phyloP scores from a whole-genome alignment of 1,140 invertebrate genomes.

The Macrotrachela quadricornifera region DNA sequence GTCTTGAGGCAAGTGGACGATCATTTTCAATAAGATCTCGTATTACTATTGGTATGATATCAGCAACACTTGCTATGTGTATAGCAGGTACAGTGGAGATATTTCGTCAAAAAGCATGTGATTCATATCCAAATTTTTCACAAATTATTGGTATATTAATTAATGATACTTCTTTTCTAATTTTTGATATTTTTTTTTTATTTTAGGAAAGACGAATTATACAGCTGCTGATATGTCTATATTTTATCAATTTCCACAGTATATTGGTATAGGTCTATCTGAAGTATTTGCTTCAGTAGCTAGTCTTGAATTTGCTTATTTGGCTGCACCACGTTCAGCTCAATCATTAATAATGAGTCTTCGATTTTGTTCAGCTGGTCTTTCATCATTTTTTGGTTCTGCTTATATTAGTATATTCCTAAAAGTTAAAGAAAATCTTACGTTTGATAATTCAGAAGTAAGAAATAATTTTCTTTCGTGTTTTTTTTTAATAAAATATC shows the following conservation, averaged over 20 bases:
- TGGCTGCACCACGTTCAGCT: constrained; percentile 32
- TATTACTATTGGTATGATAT: constrained; percentile 2
- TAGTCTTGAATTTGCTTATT: constrained; percentile 35
- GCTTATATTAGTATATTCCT: too few species aligned
- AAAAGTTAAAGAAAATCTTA: too few species aligned
- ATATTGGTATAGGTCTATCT: constrained; percentile 24
- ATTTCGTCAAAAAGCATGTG: background rate
- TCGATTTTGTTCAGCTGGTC: too few species aligned
- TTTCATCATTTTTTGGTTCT: too few species aligned
- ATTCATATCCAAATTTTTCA: background rate
- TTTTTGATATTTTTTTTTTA: constrained; percentile 10
- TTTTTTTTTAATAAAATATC: too few species aligned
- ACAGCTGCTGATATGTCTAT: constrained; percentile 24
- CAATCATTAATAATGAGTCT: constrained; percentile 36
- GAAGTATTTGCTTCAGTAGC: constrained; percentile 23
- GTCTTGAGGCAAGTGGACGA: too few species aligned
- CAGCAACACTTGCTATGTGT: background rate
- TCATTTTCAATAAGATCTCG: background rate
- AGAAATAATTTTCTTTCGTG: too few species aligned
- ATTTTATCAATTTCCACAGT: constrained; percentile 29
- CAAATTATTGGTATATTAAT: background rate
- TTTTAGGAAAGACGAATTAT: constrained; percentile 22
- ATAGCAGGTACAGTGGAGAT: background rate
- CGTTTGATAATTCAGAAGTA: too few species aligned
- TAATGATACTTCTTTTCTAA: background rate